Evolutionary conservation across 2,888 invertebrate genomes (phyloP), one percentile per base, ranked within the genome.

Genomic region (Nemurella pictetii): DNA sequence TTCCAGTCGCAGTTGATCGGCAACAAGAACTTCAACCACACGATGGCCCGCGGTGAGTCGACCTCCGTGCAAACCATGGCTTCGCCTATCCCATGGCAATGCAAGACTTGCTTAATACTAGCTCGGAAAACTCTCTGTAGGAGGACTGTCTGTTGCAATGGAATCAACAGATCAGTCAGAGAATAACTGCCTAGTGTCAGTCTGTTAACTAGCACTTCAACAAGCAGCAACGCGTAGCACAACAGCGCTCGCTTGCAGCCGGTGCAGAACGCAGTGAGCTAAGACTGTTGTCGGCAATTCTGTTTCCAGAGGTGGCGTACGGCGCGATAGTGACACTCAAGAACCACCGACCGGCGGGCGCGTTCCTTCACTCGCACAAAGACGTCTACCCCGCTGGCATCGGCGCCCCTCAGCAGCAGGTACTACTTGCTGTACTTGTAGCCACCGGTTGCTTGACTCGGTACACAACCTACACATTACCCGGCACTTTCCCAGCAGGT

Each of bases 281-380:
- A 55, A 55, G 32, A 32, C 32, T 20, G 55, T 2, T 55, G 55
- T 12, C 12, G n/a, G n/a, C n/a, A n/a, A n/a, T 88, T 29, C 25
- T 75, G 30, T 30, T 78, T 32, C 55, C 32, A 91, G 94, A 96
- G 86, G 93, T 98, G 27, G 97, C 98, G 0, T 98, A 96, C 90
- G 98, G 98, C 0, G 96, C 98, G 0, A 90, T 95, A 35, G 92
- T 99, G 83, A 96, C 98, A 0, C 91, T 99, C 86, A 99, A 99
- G 92, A 98, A 98, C 91, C 96, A 97, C 89, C 94, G 97, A 87
- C 98, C 98, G 0, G 98, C 97, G 2, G 99, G 99, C 0, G 98
- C 97, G 0, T 99, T 99, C 90, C 92, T 99, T 72, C 99, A 99
- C 91, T 99, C 98, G 0, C 99, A 99, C 91, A 95, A 95, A 90